Evolutionary conservation across 2,113 vertebrate species (phyloP).

Genomic region (Hemichromis elongatus): DNA sequence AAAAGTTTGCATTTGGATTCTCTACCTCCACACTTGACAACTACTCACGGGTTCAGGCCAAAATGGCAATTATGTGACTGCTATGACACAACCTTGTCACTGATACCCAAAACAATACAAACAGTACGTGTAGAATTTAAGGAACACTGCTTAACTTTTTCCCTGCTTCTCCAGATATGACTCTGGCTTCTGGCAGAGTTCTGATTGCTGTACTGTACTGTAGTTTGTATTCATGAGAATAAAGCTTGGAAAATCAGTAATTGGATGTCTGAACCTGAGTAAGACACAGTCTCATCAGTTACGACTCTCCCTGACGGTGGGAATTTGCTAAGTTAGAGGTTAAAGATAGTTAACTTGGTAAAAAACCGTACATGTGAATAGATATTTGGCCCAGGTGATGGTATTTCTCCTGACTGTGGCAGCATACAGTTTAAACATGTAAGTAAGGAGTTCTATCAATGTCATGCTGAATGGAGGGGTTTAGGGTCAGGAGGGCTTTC

Average conservation of each 20-base stretch:
- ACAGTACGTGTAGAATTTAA: background rate
- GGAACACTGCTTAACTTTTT: background rate
- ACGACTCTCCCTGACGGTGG: no score
- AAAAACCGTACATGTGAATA: no score
- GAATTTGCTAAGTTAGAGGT: no score
- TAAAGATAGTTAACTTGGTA: no score
- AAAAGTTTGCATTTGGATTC: background rate
- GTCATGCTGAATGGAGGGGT: background rate
- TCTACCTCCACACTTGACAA: background rate
- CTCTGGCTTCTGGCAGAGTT: no score
- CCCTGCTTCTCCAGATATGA: background rate
- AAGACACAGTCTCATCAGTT: no score
- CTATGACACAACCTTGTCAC: background rate
- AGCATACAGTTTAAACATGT: background rate
- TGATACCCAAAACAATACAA: background rate
- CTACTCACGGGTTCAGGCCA: background rate
- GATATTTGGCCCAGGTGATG: background rate
- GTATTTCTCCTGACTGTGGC: background rate
- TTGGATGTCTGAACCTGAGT: no score
- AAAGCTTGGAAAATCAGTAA: no score
- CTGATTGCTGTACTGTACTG: no score
- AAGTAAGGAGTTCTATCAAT: background rate
- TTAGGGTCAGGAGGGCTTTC: background rate
- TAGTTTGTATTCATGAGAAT: no score
- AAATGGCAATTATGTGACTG: background rate